Evolutionary conservation across 1,140 invertebrate species (phyloP).

Genomic region (Steinernema khuongi): DNA sequence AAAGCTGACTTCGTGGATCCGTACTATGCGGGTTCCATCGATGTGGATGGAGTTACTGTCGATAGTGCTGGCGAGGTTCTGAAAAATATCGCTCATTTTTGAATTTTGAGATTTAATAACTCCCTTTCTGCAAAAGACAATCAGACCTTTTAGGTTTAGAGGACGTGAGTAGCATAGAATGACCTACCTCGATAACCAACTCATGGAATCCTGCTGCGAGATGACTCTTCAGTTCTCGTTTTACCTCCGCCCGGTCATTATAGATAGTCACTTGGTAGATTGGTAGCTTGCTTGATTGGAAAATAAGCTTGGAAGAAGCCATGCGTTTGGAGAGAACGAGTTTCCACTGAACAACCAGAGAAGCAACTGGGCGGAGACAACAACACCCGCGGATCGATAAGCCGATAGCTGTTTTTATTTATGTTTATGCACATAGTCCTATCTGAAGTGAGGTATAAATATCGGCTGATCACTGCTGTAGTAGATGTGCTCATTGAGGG

Average conservation of each 20-base stretch:
- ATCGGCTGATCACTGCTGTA: conserved; percentile 22
- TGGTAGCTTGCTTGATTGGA: conserved; percentile 40
- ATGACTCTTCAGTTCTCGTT: conserved; percentile 28
- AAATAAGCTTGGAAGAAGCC: neutral
- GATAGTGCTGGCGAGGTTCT: neutral
- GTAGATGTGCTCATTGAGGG: conserved; percentile 48
- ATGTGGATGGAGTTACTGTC: neutral
- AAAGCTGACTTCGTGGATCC: neutral
- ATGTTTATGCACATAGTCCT: too few relatives aligned
- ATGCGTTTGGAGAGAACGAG: too few relatives aligned
- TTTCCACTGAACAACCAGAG: too few relatives aligned
- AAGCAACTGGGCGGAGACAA: too few relatives aligned
- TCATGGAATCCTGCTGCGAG: conserved; percentile 41
- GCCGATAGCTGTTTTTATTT: too few relatives aligned
- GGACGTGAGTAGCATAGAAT: neutral
- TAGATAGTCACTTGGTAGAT: conserved; percentile 45
- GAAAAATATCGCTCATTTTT: too few relatives aligned
- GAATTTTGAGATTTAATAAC: neutral
- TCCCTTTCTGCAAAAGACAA: too few relatives aligned
- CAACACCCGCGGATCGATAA: too few relatives aligned
- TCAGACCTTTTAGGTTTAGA: too few relatives aligned
- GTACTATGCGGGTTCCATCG: neutral
- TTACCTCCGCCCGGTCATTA: conserved; percentile 49
- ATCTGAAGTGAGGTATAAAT: too few relatives aligned
- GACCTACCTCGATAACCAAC: conserved; percentile 36